phyloP scores from a whole-genome alignment of 1,140 invertebrate genomes.

The Temnothorax curvispinosus region DNA sequence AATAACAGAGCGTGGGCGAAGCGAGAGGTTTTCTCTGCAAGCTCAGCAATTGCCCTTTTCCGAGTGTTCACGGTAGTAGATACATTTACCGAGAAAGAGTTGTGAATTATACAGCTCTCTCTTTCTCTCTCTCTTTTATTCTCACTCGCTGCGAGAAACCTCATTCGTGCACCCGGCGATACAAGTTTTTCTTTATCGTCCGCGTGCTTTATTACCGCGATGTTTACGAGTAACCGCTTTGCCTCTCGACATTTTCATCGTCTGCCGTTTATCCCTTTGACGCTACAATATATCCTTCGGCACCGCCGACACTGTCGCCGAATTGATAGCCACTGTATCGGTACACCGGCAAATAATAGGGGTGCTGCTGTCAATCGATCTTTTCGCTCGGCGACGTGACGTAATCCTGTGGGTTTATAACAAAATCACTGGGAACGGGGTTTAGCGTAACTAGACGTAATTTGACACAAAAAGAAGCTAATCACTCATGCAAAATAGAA shows the following conservation, averaged over 20 bases:
- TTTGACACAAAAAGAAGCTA: constrained; percentile 12
- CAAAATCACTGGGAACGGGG: not conserved
- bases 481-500: not conserved
- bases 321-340: constrained; percentile 43
- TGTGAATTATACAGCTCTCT: constrained; percentile 38
- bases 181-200: constrained; percentile 55
- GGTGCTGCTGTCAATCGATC: constrained; percentile 30
- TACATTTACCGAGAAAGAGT: constrained; percentile 41
- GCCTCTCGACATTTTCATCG: constrained; percentile 54
- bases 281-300: constrained; percentile 30
- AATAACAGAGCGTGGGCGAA: constrained; percentile 27
- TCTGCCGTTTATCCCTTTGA: constrained; percentile 47
- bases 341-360: constrained; percentile 30
- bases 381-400: constrained; percentile 24
- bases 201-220: constrained; percentile 47
- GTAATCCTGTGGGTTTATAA: constrained; percentile 29
- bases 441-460: constrained; percentile 8
- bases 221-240: constrained; percentile 50
- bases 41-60: constrained; percentile 48
- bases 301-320: constrained; percentile 17
- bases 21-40: constrained; percentile 47
- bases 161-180: constrained; percentile 32
- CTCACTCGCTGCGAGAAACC: constrained; percentile 1
- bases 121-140: not conserved
- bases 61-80: constrained; percentile 7